Conservation (phyloP, 2,888 invertebrate species). For the Drosophila algonquin region DNA sequence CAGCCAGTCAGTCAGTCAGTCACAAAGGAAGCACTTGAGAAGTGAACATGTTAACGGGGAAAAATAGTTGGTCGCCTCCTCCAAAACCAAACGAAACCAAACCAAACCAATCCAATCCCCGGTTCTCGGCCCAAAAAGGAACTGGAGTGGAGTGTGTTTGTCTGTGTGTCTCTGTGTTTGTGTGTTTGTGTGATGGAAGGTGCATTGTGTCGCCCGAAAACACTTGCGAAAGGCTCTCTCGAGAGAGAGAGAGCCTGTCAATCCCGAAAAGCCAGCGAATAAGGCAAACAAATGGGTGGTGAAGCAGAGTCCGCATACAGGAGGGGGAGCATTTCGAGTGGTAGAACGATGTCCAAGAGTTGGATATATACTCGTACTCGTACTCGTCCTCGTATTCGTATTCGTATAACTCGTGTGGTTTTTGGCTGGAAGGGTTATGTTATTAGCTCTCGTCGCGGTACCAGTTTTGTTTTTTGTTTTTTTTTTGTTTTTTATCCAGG, state of each 20-base stretch:
- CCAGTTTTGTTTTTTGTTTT: conserved; percentile 30
- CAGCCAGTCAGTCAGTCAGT: conserved; percentile 52
- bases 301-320: conserved; percentile 8
- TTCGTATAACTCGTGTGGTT: not conserved
- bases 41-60: conserved; percentile 75
- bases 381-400: not conserved
- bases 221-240: conserved; percentile 66
- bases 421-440: conserved; percentile 35
- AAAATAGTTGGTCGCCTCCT: conserved; percentile 75
- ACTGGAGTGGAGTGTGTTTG: conserved; percentile 1
- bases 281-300: conserved; percentile 57
- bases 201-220: conserved; percentile 71
- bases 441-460: conserved; percentile 42
- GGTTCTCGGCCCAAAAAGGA: conserved; percentile 10
- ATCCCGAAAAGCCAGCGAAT: conserved; percentile 48
- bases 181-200: conserved; percentile 24
- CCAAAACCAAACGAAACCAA: conserved; percentile 45
- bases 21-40: conserved; percentile 71
- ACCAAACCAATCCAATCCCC: conserved; percentile 12
- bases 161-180: not conserved
- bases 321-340: conserved; percentile 2
- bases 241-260: conserved; percentile 60
- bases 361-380: conserved; percentile 19
- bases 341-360: not conserved
- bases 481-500: conserved; percentile 26